Percentiles rank a stretch among this genome's conserved stretches.
Conservation (phyloP, 2,888 invertebrate genomes). For the Aelia acuminata region DNA sequence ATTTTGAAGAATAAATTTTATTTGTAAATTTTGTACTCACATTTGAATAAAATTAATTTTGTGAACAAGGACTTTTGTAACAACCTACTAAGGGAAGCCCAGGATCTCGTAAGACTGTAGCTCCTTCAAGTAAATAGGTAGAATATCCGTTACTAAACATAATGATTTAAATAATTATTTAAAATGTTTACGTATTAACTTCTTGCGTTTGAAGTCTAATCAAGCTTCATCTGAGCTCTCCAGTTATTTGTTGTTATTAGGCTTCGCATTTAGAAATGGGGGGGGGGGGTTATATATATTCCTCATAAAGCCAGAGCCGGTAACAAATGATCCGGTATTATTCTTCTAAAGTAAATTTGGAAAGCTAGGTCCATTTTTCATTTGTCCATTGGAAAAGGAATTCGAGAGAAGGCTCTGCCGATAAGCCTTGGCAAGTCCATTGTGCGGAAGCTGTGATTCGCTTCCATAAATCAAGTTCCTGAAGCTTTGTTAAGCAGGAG, state of each 20-base stretch:
- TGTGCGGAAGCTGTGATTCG: constrained; percentile 20
- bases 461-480: constrained; percentile 14
- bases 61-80: too few relatives aligned
- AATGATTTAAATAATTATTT: too few relatives aligned
- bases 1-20: too few relatives aligned
- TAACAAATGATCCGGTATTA: constrained; percentile 3
- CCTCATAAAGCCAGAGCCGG: neutral
- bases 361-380: constrained; percentile 5
- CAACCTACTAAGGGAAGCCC: too few relatives aligned
- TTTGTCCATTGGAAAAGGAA: constrained; percentile 35
- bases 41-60: too few relatives aligned
- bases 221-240: neutral
- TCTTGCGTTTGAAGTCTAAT: too few relatives aligned
- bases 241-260: neutral
- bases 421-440: constrained; percentile 10
- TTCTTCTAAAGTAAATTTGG: constrained; percentile 30
- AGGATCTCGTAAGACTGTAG: too few relatives aligned
- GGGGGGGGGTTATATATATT: neutral
- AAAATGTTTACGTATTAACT: too few relatives aligned
- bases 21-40: too few relatives aligned
- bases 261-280: neutral
- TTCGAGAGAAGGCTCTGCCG: neutral
- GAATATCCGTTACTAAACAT: too few relatives aligned
- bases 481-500: constrained; percentile 38
- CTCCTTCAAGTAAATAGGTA: too few relatives aligned